Evolutionary conservation across 2,113 vertebrate species (phyloP), one percentile per base, ranked within the genome.

Genomic region (Scartelaos histophorus): DNA sequence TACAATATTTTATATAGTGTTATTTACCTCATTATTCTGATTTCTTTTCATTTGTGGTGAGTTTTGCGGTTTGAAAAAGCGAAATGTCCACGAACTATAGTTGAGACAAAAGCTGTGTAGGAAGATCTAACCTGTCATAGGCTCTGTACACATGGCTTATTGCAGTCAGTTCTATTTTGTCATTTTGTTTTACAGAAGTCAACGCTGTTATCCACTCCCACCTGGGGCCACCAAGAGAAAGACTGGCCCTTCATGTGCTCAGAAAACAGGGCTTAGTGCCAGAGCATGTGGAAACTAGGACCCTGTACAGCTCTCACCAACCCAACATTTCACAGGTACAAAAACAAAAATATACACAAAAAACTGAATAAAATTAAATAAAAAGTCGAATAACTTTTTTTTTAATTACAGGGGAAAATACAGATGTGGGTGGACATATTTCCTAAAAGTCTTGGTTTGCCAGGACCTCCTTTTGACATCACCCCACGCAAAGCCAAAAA

Each of bases 381-480:
- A 19, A n/a, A 19, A 51, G 19, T 51, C 21, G 12, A 35, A 9
- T 10, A 38, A 3, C 0, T 75, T 76, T 62, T 74, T 65, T 2
- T 17, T 45, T 24, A 73, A 77, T 76, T 70, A 0, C 85, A 99
- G 98, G 97, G 98, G 62, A 92, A 88, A 82, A 93, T 99, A 74
- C 96, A 98, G 88, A 97, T 99, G 97, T 99, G 98, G 98, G 96
- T 99, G 6, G 98, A 99, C 84, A 79, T 98, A 80, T 99, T 98
- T 74, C 97, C 98, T 47, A 99, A 98, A 91, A 96, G 83, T 69
- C 88, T 97, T 17, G 97, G 97, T 2, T 89, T 93, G 7, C 96
- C 95, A 43, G 96, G 97, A 1, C 95, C 95, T 78, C 97, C 97
- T 0, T 97, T 95, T 89, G 95, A 96, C 66, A 95, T 99, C 85